Evolutionary conservation across 1,140 invertebrate species (phyloP).

Genomic region (Drosophila ohnishii): DNA sequence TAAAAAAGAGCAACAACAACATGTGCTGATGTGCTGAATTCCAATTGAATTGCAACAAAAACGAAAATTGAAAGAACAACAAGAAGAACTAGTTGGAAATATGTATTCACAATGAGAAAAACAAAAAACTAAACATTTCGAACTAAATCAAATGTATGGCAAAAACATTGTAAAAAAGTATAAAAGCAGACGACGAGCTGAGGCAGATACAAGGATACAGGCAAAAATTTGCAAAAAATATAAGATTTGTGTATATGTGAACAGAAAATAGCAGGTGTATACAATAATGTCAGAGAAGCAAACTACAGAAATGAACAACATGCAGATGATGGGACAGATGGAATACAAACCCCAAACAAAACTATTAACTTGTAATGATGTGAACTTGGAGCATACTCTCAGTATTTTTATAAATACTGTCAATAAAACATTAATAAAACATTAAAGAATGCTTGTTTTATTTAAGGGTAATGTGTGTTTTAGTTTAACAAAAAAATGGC

Average conservation of each 20-base stretch:
- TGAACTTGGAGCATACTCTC: slow-evolving; percentile 82
- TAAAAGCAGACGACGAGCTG: slow-evolving; percentile 48
- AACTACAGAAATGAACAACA: slow-evolving; percentile 65
- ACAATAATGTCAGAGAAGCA: slow-evolving; percentile 64
- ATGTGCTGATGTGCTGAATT: slow-evolving; percentile 49
- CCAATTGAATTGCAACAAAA: slow-evolving; percentile 55
- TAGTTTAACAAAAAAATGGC: too few species aligned
- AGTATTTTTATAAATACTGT: slow-evolving; percentile 82
- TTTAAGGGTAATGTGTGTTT: neutral
- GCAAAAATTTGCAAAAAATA: slow-evolving; percentile 49
- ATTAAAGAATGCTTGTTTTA: slow-evolving; percentile 20
- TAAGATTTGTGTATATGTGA: slow-evolving; percentile 74
- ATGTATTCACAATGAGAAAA: slow-evolving; percentile 10
- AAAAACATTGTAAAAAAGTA: slow-evolving; percentile 72
- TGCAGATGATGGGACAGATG: slow-evolving; percentile 57
- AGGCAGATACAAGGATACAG: slow-evolving; percentile 14
- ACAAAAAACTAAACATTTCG: slow-evolving; percentile 37
- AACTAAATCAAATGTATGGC: slow-evolving; percentile 39
- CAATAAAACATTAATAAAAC: slow-evolving; percentile 81
- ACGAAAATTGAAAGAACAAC: slow-evolving; percentile 2
- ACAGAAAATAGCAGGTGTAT: slow-evolving; percentile 54
- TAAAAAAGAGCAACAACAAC: slow-evolving; percentile 30
- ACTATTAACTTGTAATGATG: slow-evolving; percentile 82
- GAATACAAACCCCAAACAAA: slow-evolving; percentile 56
- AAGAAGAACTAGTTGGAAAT: slow-evolving; percentile 18